A percentile compares a stretch with the other conserved stretches of the same genome.
phyloP scores from a whole-genome alignment of 1,140 invertebrate species.

The Caenorhabditis tropicalis region DNA sequence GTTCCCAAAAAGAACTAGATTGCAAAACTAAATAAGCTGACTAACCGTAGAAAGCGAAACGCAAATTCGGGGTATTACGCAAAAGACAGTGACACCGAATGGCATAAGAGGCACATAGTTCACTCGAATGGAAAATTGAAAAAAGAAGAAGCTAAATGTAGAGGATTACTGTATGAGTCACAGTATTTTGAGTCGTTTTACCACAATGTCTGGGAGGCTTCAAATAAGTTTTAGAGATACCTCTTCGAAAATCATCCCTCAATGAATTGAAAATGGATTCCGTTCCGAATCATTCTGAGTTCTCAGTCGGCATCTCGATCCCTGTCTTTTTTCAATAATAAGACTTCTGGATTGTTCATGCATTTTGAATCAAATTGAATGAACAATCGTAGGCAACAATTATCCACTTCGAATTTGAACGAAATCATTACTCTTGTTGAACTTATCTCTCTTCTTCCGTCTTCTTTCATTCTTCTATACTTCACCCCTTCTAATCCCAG shows the following conservation, averaged over 20 bases:
- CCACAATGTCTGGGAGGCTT: no score
- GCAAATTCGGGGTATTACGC: slow-evolving; percentile 41
- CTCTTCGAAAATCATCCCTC: no score
- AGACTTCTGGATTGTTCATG: no score
- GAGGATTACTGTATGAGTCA: slow-evolving; percentile 15
- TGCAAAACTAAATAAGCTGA: slow-evolving; percentile 8
- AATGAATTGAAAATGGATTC: no score
- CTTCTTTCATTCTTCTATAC: not conserved
- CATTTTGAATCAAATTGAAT: not conserved
- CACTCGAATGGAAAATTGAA: not conserved
- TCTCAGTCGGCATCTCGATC: no score
- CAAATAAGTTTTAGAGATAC: no score
- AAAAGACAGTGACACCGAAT: not conserved
- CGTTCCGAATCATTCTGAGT: no score
- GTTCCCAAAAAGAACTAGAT: slow-evolving; percentile 5
- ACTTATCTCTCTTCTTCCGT: not conserved
- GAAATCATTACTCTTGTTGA: not conserved
- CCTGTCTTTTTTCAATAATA: no score
- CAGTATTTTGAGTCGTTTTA: no score
- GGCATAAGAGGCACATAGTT: slow-evolving; percentile 34
- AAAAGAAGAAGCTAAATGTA: not conserved
- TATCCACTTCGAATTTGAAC: not conserved
- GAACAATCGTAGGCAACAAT: not conserved
- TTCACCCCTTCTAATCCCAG: not conserved
- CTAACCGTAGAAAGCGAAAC: slow-evolving; percentile 39